These are phyloP conservation scores for Malacoraja senta DNA, from an alignment of 2,797 vertebrate species.

Conservation along the genomic window DNA sequence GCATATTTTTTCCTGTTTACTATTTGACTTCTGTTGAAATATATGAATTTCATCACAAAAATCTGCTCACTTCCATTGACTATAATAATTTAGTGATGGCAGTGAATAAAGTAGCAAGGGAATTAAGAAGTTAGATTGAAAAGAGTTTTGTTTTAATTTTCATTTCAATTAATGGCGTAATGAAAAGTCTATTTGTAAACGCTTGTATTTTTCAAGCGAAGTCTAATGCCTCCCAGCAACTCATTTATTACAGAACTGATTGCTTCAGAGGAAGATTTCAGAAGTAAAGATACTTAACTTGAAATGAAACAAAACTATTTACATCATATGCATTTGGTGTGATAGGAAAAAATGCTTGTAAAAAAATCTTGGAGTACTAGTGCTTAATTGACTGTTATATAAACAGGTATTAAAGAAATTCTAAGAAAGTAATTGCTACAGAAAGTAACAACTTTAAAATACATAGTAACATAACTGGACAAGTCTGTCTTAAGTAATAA, in stretches of 20 bases:
- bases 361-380: neutral
- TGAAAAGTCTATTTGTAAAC: conserved; percentile 52
- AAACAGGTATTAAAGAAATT: neutral
- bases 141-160: conserved; percentile 33
- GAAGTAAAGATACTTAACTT: conserved; percentile 35
- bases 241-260: conserved; percentile 69
- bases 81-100: neutral
- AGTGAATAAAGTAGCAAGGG: neutral
- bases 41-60: neutral
- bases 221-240: conserved; percentile 60
- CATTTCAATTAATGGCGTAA: conserved; percentile 40
- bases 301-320: conserved; percentile 29
- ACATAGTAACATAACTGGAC: neutral
- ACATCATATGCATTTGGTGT: neutral
- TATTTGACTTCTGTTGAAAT: conserved; percentile 8
- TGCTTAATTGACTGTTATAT: neutral
- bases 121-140: conserved; percentile 29
- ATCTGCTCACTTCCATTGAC: neutral
- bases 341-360: neutral
- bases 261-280: conserved; percentile 51
- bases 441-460: conserved; percentile 3
- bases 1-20: conserved; percentile 64
- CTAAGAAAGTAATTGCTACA: neutral
- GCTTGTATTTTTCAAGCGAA: conserved; percentile 52
- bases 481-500: neutral